phyloP scores from a whole-genome alignment of 2,113 vertebrate genomes.

The Lagenorhynchus albirostris region DNA sequence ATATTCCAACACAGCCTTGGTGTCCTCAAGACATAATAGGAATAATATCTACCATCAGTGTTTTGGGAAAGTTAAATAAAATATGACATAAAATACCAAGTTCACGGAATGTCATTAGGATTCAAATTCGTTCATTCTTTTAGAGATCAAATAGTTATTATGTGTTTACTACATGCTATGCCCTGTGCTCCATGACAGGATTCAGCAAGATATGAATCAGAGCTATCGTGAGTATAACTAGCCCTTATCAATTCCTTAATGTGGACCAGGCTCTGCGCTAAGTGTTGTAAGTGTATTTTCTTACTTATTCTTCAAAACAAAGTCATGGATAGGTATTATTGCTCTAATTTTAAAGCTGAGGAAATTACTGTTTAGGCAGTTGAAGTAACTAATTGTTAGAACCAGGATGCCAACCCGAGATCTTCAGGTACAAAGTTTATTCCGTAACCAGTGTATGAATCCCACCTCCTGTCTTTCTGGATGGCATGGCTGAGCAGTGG shows the following conservation, averaged over 20 bases:
- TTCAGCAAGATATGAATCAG: not conserved
- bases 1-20: not conserved
- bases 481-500: fast-evolving
- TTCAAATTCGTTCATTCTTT: not conserved
- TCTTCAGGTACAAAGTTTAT: not conserved
- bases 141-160: not conserved
- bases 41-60: not conserved
- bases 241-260: not conserved
- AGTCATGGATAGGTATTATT: not conserved
- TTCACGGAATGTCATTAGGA: not conserved
- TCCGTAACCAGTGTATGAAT: fast-evolving
- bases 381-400: not conserved
- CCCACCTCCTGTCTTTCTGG: not conserved
- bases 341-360: not conserved
- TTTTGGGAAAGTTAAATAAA: not conserved
- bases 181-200: too few relatives aligned
- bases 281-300: not conserved
- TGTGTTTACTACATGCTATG: not conserved
- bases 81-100: not conserved
- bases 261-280: not conserved
- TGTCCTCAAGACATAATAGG: not conserved
- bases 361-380: not conserved
- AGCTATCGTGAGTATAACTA: not conserved
- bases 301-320: not conserved
- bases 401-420: not conserved